Base-by-base conservation (phyloP, 64 coral and sea anemone genomes). In the Actinia tenebrosa region DNA sequence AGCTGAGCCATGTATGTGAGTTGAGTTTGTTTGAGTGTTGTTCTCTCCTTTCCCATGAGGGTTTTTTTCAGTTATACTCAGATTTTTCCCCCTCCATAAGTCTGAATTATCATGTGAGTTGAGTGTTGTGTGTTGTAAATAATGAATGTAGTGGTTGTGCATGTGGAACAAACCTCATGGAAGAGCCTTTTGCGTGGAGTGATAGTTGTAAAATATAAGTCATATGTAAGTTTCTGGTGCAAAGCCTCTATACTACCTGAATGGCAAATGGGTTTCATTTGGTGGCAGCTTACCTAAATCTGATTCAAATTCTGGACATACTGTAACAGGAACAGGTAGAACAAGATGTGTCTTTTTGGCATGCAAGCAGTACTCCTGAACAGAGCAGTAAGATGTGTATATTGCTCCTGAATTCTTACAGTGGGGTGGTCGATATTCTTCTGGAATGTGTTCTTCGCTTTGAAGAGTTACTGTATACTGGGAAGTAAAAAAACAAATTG, bases 361-460 rank as follows among this genome's bases (percentile, higher is more conserved):
- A 66, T 92, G 91, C 23, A 99, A 61, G 80, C 97, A 95, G 62
- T 90, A 86, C 63, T 99, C 97, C 43, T 95, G 93, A 60, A 92
- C 69, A 81, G 82, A 87, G 23, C 85, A 89, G 84, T 95, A 86
- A 54, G 97, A 92, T 19, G 93, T 91, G 54, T 99, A 90, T 82
- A 86, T 95, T 13, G 91, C 53, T 1, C 83, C 78, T 20, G 91
- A 77, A 59, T 90, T 50, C 27, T 91, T 80, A 69, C 84, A 92
- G 22, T 53, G 45, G 53, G 85, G 71, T 80, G 71, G 86, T 14
- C 86, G 71, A 7, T 79, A 96, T 79, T 99, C 86, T 27, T 95
- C 94, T 81, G 91, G 88, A 15, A 99, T 94, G 64, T 91, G 93
- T 84, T 99, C 97, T 86, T 99, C 97, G 89, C 97, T 91, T 88